Conservation (phyloP, 1,140 invertebrate species). For the Nasonia longicornis region DNA sequence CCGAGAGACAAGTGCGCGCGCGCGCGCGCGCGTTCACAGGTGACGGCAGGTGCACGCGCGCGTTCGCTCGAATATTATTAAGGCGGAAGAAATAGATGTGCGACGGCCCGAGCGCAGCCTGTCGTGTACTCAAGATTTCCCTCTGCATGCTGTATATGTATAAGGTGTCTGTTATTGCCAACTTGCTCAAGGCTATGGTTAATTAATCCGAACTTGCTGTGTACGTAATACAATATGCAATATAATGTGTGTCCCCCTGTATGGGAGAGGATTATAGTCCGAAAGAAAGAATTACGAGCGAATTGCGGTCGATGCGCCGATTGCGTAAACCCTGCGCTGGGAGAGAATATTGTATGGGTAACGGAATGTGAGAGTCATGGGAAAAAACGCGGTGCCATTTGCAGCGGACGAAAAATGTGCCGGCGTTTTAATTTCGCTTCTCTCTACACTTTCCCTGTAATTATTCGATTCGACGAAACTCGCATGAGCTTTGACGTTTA, state of each 20-base stretch:
- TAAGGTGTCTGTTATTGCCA: too few species aligned
- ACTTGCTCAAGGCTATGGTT: not conserved
- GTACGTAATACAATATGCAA: too few species aligned
- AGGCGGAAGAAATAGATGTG: constrained; percentile 2
- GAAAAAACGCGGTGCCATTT: not conserved
- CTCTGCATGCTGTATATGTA: not conserved
- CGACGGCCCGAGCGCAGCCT: too few species aligned
- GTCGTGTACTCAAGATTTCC: not conserved
- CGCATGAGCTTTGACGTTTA: not conserved
- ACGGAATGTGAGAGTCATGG: not conserved
- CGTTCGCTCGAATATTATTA: constrained; percentile 1
- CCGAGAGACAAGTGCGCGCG: not conserved
- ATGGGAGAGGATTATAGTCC: not conserved
- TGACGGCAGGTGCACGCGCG: constrained; percentile 28
- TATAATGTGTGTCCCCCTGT: not conserved
- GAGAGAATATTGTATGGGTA: not conserved
- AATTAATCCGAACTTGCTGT: not conserved
- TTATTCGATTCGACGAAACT: not conserved
- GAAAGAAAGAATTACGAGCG: too few species aligned
- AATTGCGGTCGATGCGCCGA: not conserved
- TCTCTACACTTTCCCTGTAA: not conserved
- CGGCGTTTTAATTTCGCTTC: not conserved
- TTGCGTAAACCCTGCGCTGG: not conserved
- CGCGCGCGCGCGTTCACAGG: not conserved
- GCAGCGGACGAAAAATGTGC: not conserved